Conservation (phyloP, 2,888 invertebrate genomes). For the Coronaproctus castanopsis region DNA sequence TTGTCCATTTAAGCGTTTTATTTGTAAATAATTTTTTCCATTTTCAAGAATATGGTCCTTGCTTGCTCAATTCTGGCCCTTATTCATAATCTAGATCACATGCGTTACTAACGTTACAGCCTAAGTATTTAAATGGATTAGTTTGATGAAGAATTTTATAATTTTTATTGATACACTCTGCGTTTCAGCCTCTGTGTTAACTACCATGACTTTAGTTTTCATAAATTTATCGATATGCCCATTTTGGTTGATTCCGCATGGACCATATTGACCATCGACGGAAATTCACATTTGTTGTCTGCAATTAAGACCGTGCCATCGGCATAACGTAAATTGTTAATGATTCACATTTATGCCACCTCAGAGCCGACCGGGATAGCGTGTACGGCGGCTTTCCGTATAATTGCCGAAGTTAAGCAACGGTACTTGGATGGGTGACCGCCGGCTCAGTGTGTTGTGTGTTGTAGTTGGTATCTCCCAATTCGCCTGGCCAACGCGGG, state of each 20-base stretch:
- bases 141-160: not conserved
- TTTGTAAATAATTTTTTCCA: not conserved
- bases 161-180: not conserved
- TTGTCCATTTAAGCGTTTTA: not conserved
- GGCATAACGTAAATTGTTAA: not conserved
- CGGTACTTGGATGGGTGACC: no score
- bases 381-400: no score
- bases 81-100: not conserved
- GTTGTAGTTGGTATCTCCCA: no score
- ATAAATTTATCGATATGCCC: not conserved
- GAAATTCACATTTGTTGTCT: not conserved
- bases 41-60: not conserved
- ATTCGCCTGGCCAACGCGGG: no score
- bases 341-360: not conserved
- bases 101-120: not conserved
- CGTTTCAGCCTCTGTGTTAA: not conserved
- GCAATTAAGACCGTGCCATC: not conserved
- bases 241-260: not conserved
- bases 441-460: no score
- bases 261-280: not conserved
- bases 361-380: no score
- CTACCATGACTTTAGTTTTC: not conserved
- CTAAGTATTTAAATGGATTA: not conserved
- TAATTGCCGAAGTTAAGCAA: no score
- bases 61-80: not conserved